These are phyloP conservation scores for Cynodonichthys magdalenae DNA, from an alignment of 2,797 vertebrate genomes.

Conservation along the genomic window DNA sequence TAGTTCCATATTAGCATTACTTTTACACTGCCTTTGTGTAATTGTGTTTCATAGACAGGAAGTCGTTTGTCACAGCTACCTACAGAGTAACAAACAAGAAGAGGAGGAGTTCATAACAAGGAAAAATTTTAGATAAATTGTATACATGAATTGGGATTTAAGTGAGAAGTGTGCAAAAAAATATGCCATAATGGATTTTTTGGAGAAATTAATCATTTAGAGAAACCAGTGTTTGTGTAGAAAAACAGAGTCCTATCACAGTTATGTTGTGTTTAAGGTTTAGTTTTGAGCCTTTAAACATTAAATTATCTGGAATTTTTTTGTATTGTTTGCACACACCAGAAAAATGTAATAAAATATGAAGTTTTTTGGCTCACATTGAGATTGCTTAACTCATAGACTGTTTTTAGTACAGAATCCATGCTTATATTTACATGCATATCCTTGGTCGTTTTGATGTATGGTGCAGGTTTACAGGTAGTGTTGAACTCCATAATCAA, in stretches of 20 bases:
- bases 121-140: background rate
- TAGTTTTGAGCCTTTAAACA: too few species aligned
- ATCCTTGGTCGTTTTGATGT: slow-evolving; percentile 28
- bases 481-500: slow-evolving; percentile 99
- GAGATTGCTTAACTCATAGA: too few species aligned
- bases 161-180: background rate
- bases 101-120: background rate
- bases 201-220: background rate
- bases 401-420: background rate
- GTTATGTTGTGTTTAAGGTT: too few species aligned
- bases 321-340: background rate
- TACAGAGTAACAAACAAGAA: background rate
- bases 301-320: too few species aligned
- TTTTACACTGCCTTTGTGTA: background rate
- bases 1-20: background rate
- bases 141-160: background rate
- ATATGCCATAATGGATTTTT: background rate
- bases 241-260: too few species aligned
- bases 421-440: background rate
- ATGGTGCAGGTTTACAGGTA: slow-evolving; percentile 92
- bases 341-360: background rate
- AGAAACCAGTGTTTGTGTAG: too few species aligned
- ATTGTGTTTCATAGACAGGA: background rate
- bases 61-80: background rate
- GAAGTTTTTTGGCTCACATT: too few species aligned